Evolutionary conservation across 2,113 vertebrate genomes (phyloP).

Genomic region (Sterna hirundo): DNA sequence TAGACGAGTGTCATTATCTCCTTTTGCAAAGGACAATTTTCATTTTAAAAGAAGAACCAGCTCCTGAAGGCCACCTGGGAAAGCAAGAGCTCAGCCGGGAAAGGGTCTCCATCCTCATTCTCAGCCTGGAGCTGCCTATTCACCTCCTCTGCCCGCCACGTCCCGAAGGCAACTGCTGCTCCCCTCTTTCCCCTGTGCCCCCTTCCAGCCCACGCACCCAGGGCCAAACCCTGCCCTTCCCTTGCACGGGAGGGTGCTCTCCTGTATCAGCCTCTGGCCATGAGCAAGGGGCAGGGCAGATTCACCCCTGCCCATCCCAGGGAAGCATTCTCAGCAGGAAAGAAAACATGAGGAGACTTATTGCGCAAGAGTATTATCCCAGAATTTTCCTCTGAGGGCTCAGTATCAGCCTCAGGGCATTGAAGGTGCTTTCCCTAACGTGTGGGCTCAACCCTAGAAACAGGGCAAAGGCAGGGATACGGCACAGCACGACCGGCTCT

Average conservation of each 20-base stretch:
- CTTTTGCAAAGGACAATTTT: not conserved
- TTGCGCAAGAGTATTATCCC: not conserved
- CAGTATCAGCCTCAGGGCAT: not conserved
- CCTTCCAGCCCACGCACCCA: accelerated
- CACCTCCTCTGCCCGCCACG: not conserved
- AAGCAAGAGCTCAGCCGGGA: not conserved
- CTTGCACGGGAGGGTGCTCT: not conserved
- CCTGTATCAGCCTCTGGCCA: not conserved
- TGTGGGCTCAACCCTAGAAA: not conserved
- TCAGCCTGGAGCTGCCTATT: not conserved
- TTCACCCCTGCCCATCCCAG: not conserved
- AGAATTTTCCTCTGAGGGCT: not conserved
- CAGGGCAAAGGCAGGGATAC: not conserved
- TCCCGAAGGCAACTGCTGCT: not conserved
- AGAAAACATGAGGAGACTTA: not conserved
- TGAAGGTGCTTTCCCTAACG: accelerated
- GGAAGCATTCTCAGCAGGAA: not conserved
- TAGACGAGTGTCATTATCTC: not conserved
- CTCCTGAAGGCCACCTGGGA: not conserved
- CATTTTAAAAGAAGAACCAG: not conserved
- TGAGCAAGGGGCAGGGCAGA: accelerated
- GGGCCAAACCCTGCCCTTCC: not conserved
- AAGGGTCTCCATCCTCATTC: not conserved
- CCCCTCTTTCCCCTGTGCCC: not conserved
- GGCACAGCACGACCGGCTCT: not conserved